phyloP scores from a whole-genome alignment of 2,113 vertebrate genomes.

The Galemys pyrenaicus region DNA sequence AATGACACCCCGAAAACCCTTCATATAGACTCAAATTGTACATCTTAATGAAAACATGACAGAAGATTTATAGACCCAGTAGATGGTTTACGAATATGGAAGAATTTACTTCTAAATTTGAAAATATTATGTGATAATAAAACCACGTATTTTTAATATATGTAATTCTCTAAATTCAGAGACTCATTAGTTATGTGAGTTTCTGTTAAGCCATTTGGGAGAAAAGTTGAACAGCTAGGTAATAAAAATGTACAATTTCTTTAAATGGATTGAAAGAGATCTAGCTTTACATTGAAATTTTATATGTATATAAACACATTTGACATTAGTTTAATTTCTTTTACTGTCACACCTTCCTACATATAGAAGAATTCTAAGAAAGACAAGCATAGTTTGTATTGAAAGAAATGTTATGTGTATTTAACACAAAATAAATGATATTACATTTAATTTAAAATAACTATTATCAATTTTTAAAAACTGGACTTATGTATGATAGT shows the following conservation, averaged over 20 bases:
- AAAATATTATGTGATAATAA: not conserved
- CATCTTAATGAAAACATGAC: not conserved
- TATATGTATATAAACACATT: not conserved
- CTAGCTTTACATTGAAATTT: no score
- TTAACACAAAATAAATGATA: conserved; percentile 14
- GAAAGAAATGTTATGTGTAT: not conserved
- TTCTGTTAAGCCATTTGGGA: not conserved
- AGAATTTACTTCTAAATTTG: conserved; percentile 38
- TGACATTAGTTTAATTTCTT: not conserved
- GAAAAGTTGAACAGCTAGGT: not conserved
- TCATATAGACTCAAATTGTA: not conserved
- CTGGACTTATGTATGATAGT: not conserved
- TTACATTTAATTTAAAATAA: not conserved
- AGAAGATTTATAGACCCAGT: not conserved
- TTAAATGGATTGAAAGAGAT: not conserved
- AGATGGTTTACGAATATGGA: not conserved
- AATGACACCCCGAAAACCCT: not conserved
- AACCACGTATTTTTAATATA: conserved; percentile 18
- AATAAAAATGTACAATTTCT: not conserved
- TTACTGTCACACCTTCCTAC: not conserved
- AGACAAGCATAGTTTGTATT: not conserved
- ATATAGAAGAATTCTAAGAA: not conserved
- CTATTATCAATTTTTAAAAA: not conserved
- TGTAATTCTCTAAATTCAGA: not conserved
- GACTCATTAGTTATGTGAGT: not conserved